Percentiles rank a stretch among this genome's conserved stretches.
Evolutionary conservation across 2,113 vertebrate genomes (phyloP).

Genomic region (Eonycteris spelaea): DNA sequence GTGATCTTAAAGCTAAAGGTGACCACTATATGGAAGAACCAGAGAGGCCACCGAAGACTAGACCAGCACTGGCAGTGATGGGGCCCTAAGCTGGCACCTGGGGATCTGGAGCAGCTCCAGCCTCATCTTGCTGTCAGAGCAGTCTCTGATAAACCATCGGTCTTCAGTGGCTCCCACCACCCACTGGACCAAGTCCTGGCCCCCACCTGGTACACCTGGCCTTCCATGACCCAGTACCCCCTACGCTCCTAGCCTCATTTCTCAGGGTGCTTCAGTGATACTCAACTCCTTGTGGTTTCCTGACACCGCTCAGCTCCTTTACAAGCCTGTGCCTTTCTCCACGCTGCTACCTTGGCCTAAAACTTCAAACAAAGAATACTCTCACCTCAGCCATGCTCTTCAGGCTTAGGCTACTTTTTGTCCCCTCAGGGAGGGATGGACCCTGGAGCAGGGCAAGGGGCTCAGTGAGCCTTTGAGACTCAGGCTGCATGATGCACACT

Average conservation of each 20-base stretch:
- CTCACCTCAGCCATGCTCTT: neutral
- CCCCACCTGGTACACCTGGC: too few species aligned
- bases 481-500: neutral
- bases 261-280: neutral
- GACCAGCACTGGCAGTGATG: neutral
- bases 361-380: neutral
- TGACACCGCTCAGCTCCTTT: neutral
- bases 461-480: neutral
- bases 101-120: neutral
- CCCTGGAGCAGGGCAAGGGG: neutral
- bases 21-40: neutral
- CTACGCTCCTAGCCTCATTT: neutral
- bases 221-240: neutral
- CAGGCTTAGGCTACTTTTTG: neutral
- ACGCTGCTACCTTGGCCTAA: neutral
- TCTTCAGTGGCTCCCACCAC: neutral
- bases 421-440: neutral
- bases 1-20: neutral
- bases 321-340: neutral
- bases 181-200: neutral
- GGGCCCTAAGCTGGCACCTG: neutral
- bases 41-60: neutral
- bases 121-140: neutral
- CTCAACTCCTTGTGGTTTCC: neutral
- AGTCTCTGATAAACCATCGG: neutral